Percentiles rank a stretch among this genome's conserved stretches.
Evolutionary conservation across 2,113 vertebrate genomes (phyloP).

Genomic region (Limanda limanda): DNA sequence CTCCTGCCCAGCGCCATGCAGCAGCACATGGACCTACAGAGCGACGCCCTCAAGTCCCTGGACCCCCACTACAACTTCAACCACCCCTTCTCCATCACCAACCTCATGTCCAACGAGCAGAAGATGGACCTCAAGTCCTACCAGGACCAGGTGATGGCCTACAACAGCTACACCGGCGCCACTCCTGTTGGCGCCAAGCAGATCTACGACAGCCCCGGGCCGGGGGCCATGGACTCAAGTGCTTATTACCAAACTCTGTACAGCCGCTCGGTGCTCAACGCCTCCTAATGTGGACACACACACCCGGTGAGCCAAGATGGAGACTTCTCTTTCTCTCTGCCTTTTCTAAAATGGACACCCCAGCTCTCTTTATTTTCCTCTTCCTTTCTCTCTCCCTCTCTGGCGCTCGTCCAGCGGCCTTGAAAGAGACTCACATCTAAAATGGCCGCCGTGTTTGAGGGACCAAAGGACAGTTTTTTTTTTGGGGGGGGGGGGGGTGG

Average conservation of each 20-base stretch:
- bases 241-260: slow-evolving; percentile 91
- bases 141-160: slow-evolving; percentile 87
- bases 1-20: slow-evolving; percentile 84
- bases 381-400: slow-evolving; percentile 31
- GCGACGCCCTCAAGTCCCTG: slow-evolving; percentile 88
- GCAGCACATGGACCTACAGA: slow-evolving; percentile 88
- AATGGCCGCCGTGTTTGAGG: slow-evolving; percentile 50
- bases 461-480: slow-evolving; percentile 32
- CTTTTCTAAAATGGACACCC: slow-evolving; percentile 68
- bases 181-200: slow-evolving; percentile 82
- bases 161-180: slow-evolving; percentile 79
- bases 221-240: slow-evolving; percentile 84
- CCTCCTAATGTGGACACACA: slow-evolving; percentile 80
- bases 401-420: slow-evolving; percentile 48
- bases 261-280: slow-evolving; percentile 89
- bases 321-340: slow-evolving; percentile 31
- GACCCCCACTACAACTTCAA: slow-evolving; percentile 94
- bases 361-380: slow-evolving; percentile 14
- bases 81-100: slow-evolving; percentile 94
- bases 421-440: slow-evolving; percentile 50
- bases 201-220: slow-evolving; percentile 83
- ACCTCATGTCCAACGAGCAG: slow-evolving; percentile 92
- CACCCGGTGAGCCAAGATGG: slow-evolving; percentile 54
- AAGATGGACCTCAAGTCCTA: slow-evolving; percentile 89
- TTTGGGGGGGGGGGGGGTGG: no score